Evolutionary conservation across 2,113 vertebrate species (phyloP), one percentile per base, ranked within the genome.

Genomic region (Toxotes jaculatrix): DNA sequence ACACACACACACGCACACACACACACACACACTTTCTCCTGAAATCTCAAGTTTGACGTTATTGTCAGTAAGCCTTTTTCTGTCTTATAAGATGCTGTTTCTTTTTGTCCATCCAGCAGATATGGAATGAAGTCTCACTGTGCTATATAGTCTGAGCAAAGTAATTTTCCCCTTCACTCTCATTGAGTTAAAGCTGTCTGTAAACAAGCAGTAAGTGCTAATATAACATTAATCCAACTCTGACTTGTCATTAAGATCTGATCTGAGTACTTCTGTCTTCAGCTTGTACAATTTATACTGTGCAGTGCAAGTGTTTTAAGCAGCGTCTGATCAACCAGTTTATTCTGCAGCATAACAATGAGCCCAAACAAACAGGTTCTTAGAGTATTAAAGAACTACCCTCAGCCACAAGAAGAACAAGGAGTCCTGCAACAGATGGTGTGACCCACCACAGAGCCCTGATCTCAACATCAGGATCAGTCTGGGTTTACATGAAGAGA

Each of bases 11-110:
- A 36, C 69, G 42, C 66, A 34, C 74, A 31, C 62, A 51, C 16
- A 82, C 53, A 69, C 40, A 51, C 34, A 62, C 60, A 75, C 63
- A 68, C 59, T 60, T 70, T 77, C 51, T 63, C n/a, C 62, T 11
- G 3, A 61, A 49, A 51, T 60, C 34, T 43, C 4, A 10, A 43
- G 12, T 56, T 49, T 43, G 45, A 64, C 61, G 38, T 53, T 47
- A 67, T 60, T 60, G 32, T 74, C 47, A 51, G 12, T 81, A 40
- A 4, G 16, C n/a, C 31, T 40, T 51, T 56, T 59, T 61, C 55
- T 40, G 27, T 40, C 16, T 62, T 4, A 38, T 53, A 51, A 32
- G 49, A 65, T 32, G 59, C 49, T 59, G 23, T 42, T 23, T 43
- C 61, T 51, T 34, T 60, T 31, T 8, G 57, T 69, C 17, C 61